Conservation (phyloP, 2,113 vertebrate genomes). For the Sturnus vulgaris region DNA sequence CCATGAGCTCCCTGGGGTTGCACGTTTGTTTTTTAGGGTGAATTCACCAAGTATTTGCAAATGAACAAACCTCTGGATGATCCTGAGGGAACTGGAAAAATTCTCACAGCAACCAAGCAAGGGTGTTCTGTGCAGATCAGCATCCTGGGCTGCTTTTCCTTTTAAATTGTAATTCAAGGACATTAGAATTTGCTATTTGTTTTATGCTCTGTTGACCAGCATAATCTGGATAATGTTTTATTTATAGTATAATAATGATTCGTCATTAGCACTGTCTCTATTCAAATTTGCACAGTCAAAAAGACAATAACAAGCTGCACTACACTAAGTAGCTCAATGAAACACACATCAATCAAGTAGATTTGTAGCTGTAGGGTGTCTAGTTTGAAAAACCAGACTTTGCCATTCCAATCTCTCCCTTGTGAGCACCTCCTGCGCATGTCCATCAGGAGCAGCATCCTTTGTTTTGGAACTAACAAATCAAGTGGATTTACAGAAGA, state of each 20-base stretch:
- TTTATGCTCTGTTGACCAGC: conserved; percentile 41
- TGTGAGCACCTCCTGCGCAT: background rate
- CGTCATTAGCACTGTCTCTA: conserved; percentile 13
- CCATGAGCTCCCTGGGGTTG: background rate
- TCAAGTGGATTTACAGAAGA: background rate
- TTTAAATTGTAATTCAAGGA: conserved; percentile 19
- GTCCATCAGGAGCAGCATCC: background rate
- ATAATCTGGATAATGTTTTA: conserved; percentile 58
- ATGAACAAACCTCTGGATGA: background rate
- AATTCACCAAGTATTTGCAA: background rate
- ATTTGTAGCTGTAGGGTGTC: background rate
- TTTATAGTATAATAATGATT: conserved; percentile 53
- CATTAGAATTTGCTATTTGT: conserved; percentile 6
- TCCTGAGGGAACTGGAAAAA: background rate
- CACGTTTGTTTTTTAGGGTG: background rate
- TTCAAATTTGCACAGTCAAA: conserved; percentile 17
- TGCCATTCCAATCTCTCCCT: background rate
- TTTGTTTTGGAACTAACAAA: background rate
- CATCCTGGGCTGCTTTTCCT: background rate
- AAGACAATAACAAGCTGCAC: background rate
- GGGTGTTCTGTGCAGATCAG: background rate
- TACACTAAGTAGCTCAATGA: conserved; percentile 3
- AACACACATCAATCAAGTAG: background rate
- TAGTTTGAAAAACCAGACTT: background rate
- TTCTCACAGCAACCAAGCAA: background rate